Conservation (phyloP, 2,797 vertebrate genomes). For the Amazona ochrocephala region DNA sequence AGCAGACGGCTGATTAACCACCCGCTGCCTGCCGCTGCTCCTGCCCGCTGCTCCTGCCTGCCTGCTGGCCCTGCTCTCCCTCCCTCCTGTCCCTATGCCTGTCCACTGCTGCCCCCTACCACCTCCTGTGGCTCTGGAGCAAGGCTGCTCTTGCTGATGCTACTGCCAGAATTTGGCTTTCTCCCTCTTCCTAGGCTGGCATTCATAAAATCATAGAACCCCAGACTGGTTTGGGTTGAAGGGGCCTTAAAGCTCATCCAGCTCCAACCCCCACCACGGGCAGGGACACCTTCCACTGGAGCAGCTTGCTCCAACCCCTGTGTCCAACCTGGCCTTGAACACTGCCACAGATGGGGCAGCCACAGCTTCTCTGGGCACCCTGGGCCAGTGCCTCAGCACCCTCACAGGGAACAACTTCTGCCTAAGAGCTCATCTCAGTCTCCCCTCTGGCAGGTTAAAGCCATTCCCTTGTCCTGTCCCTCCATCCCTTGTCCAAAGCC, state of each 20-base stretch:
- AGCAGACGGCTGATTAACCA: conserved; percentile 56
- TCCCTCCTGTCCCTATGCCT: not conserved
- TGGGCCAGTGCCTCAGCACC: too few relatives aligned
- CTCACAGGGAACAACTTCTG: too few relatives aligned
- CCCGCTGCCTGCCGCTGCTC: not conserved
- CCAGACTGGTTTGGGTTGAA: not conserved
- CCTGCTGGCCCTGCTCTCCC: not conserved
- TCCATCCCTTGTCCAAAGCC: too few relatives aligned
- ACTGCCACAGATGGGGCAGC: too few relatives aligned
- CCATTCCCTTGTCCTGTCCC: too few relatives aligned
- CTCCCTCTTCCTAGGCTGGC: not conserved
- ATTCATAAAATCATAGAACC: not conserved
- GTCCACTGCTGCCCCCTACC: not conserved
- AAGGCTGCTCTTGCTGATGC: not conserved
- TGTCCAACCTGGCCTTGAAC: too few relatives aligned
- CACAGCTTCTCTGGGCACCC: too few relatives aligned
- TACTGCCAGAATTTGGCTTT: not conserved
- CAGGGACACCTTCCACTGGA: too few relatives aligned
- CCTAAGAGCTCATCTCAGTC: too few relatives aligned
- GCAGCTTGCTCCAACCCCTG: too few relatives aligned
- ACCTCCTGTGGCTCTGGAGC: not conserved
- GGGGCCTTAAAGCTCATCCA: not conserved
- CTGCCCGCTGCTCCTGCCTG: not conserved
- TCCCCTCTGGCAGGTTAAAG: too few relatives aligned
- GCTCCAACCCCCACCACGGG: too few relatives aligned